These are phyloP conservation scores for Caenorhabditis plicata DNA, from an alignment of 2,888 invertebrate genomes.

Conservation along the genomic window DNA sequence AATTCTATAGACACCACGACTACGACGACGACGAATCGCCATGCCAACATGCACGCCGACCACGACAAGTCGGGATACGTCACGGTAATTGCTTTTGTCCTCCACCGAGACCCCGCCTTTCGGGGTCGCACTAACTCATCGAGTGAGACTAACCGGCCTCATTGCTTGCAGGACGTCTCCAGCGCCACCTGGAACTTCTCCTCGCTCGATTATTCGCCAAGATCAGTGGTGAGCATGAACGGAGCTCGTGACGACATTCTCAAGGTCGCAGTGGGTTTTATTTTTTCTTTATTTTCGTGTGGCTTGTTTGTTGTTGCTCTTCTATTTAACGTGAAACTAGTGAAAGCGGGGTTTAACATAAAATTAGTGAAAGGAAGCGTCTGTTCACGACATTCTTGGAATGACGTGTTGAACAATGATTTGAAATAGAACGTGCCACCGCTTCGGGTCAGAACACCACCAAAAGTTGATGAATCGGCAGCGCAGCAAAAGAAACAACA, in stretches of 20 bases:
- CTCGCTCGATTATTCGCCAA: conserved; percentile 60
- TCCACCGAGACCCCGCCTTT: background rate
- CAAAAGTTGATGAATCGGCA: conserved; percentile 22
- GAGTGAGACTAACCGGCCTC: background rate
- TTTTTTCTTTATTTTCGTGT: conserved; percentile 1
- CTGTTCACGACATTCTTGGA: no score
- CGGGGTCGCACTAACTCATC: background rate
- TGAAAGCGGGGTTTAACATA: no score
- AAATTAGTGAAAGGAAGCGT: no score
- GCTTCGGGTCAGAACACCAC: conserved; percentile 28
- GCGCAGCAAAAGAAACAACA: conserved; percentile 11
- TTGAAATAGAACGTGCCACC: conserved; percentile 31
- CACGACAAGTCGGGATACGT: conserved; percentile 59
- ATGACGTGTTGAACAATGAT: no score
- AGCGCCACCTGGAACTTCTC: conserved; percentile 64
- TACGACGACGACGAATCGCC: conserved; percentile 32
- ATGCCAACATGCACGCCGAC: no score
- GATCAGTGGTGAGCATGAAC: conserved; percentile 63
- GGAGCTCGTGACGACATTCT: conserved; percentile 58
- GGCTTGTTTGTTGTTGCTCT: conserved; percentile 1
- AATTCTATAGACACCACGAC: conserved; percentile 46
- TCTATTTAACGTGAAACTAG: no score
- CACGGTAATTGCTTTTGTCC: conserved; percentile 47
- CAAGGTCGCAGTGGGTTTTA: conserved; percentile 47
- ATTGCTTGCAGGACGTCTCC: conserved; percentile 55